phyloP scores from a whole-genome alignment of 2,888 invertebrate species.

The Flexamia atlantica region DNA sequence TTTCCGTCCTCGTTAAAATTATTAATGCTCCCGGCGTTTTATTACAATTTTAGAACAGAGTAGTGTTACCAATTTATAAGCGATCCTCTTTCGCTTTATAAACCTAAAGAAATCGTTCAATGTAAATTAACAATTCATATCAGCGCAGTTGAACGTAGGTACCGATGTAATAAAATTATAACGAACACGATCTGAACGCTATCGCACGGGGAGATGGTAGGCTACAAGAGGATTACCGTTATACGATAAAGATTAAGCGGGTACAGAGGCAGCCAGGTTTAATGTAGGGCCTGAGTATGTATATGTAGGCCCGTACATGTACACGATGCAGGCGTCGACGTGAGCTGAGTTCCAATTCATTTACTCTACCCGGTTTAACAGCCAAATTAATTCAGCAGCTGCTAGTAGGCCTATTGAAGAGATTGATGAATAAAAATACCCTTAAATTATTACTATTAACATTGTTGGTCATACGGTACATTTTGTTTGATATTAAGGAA shows the following conservation, averaged over 20 bases:
- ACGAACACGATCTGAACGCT: neutral
- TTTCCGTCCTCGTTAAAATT: too few relatives aligned
- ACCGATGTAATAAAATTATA: neutral
- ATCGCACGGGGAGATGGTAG: neutral
- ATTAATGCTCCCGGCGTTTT: too few relatives aligned
- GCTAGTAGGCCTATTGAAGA: too few relatives aligned
- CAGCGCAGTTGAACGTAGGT: neutral
- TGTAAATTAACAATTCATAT: neutral
- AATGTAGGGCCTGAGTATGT: neutral
- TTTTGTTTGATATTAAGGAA: too few relatives aligned
- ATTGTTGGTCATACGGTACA: too few relatives aligned
- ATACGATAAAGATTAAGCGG: slow-evolving; percentile 10
- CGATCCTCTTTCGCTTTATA: too few relatives aligned
- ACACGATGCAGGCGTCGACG: slow-evolving; percentile 10
- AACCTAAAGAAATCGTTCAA: too few relatives aligned
- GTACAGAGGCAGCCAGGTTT: neutral
- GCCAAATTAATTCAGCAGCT: slow-evolving; percentile 2
- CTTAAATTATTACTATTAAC: too few relatives aligned
- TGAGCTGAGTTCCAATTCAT: neutral
- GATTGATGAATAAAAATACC: too few relatives aligned
- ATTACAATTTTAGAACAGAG: too few relatives aligned
- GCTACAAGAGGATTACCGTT: slow-evolving; percentile 11
- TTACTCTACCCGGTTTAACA: neutral
- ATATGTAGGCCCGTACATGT: slow-evolving; percentile 18
- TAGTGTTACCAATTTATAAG: too few relatives aligned